Conservation (phyloP, 2,113 vertebrate species). For the Trichomycterus rosablanca region DNA sequence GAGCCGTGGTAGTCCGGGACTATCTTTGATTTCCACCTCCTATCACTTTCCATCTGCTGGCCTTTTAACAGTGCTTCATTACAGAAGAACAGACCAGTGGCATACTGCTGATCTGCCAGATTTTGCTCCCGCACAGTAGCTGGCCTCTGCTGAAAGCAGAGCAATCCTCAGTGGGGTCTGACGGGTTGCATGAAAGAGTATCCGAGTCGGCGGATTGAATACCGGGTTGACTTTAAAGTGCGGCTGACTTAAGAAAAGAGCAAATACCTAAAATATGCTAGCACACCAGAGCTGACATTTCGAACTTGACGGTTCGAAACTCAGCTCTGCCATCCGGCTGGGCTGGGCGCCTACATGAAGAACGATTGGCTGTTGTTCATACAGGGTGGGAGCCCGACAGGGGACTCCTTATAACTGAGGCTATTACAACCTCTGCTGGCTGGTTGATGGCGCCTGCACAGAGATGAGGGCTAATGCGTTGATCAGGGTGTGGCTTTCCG, state of each 20-base stretch:
- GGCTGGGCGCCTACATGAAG: too few species aligned
- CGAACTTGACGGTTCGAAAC: too few species aligned
- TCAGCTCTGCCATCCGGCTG: too few species aligned
- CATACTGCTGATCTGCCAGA: conserved; percentile 34
- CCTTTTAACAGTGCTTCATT: conserved; percentile 33
- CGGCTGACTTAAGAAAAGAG: not conserved
- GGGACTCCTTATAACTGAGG: too few species aligned
- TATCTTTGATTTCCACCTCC: conserved; percentile 32
- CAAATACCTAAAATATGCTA: too few species aligned
- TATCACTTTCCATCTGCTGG: conserved; percentile 38
- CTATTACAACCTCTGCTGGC: too few species aligned
- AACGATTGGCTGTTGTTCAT: too few species aligned
- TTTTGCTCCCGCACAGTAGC: conserved; percentile 33
- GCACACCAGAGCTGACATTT: too few species aligned
- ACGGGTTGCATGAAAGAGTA: conserved; percentile 30
- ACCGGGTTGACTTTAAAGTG: conserved; percentile 31
- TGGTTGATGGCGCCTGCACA: too few species aligned
- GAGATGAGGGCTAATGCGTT: too few species aligned
- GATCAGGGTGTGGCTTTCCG: too few species aligned
- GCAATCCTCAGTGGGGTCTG: conserved; percentile 26
- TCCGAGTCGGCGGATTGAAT: conserved; percentile 31
- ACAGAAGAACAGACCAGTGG: conserved; percentile 33
- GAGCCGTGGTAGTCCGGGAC: conserved; percentile 41
- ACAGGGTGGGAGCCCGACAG: too few species aligned
- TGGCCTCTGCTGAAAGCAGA: conserved; percentile 31